A percentile compares a stretch with the other conserved stretches of the same genome.
Evolutionary conservation across 2,888 invertebrate genomes (phyloP).

Genomic region (Electrophaes corylata): DNA sequence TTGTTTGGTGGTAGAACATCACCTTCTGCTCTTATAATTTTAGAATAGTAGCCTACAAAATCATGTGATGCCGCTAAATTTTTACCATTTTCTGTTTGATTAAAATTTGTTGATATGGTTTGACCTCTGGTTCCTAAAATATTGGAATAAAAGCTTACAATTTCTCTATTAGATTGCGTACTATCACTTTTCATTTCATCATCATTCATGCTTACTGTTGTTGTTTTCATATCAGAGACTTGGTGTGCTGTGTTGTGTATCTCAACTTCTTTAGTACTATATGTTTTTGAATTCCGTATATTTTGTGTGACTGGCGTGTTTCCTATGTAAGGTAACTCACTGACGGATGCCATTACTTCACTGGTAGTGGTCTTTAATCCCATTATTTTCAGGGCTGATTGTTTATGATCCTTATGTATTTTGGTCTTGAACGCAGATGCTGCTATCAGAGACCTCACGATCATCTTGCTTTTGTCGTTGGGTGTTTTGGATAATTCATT

Average conservation of each 20-base stretch:
- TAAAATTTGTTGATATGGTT: neutral
- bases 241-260: neutral
- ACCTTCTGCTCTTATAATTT: neutral
- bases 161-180: neutral
- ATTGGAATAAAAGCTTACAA: neutral
- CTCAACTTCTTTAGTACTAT: neutral
- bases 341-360: neutral
- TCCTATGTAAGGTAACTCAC: neutral
- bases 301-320: neutral
- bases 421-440: neutral
- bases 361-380: neutral
- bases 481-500: neutral
- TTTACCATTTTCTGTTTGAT: neutral
- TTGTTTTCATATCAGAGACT: neutral
- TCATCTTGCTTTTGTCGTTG: neutral
- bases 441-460: neutral
- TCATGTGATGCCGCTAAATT: neutral
- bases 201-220: conserved; percentile 9
- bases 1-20: neutral
- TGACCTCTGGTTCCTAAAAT: neutral
- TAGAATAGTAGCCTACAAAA: neutral
- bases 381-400: neutral
- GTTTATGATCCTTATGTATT: neutral
- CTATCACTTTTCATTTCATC: neutral
- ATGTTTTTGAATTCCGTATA: neutral